phyloP scores from a whole-genome alignment of 2,113 vertebrate genomes.

The Cyphomyrus discorhynchus region DNA sequence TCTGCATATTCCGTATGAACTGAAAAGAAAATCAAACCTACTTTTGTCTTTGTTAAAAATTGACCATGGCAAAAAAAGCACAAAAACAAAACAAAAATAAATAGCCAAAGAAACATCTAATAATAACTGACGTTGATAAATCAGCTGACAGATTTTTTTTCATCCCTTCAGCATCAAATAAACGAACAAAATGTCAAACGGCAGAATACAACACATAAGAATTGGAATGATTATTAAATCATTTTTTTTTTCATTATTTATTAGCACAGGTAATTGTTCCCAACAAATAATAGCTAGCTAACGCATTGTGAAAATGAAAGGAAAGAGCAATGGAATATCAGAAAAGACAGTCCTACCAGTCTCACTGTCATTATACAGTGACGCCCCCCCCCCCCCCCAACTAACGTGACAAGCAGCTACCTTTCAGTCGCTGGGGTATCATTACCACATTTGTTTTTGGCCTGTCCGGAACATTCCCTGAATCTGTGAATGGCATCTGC shows the following conservation, averaged over 20 bases:
- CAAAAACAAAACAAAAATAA: neutral
- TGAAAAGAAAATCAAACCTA: neutral
- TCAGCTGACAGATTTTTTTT: conserved; percentile 30
- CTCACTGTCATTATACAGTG: neutral
- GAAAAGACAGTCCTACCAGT: conserved; percentile 9
- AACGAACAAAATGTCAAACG: conserved; percentile 34
- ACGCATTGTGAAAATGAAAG: neutral
- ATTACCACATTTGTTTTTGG: conserved; percentile 34
- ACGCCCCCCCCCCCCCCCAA: neutral
- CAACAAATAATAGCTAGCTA: neutral
- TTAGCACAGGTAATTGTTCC: conserved; percentile 13
- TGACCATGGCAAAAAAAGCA: neutral
- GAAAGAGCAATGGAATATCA: conserved; percentile 1
- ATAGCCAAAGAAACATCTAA: neutral
- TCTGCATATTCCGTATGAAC: conserved; percentile 7
- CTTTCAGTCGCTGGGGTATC: conserved; percentile 40
- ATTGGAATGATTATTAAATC: conserved; percentile 30
- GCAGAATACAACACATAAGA: conserved; percentile 39
- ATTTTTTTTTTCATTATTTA: conserved; percentile 16
- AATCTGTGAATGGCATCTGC: conserved; percentile 15
- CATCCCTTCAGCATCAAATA: conserved; percentile 31
- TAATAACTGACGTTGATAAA: neutral
- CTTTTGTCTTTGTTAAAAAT: neutral
- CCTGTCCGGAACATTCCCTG: conserved; percentile 28
- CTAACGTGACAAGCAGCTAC: conserved; percentile 26